Conservation (phyloP, 2,113 vertebrate species). For the Ailuropoda melanoleuca region DNA sequence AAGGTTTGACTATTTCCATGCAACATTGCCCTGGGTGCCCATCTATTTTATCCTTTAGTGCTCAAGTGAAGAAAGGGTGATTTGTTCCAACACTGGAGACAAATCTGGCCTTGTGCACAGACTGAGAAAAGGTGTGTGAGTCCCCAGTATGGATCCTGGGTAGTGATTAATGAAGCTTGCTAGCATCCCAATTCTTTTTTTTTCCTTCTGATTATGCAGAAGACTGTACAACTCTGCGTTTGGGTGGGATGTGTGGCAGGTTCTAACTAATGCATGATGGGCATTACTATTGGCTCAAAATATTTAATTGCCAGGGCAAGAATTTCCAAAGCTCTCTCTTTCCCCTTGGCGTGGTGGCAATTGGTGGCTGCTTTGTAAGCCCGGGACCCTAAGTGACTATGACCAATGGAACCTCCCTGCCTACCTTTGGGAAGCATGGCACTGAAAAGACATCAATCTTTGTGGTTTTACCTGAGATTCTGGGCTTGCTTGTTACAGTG, state of each 20-base stretch:
- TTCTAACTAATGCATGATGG: neutral
- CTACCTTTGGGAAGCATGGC: neutral
- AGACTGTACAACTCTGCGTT: neutral
- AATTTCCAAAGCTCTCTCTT: neutral
- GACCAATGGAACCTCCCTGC: neutral
- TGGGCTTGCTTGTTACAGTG: neutral
- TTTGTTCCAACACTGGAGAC: neutral
- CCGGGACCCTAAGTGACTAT: neutral
- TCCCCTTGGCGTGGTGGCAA: neutral
- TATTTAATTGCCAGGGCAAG: neutral
- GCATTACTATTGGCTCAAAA: neutral
- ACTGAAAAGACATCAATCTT: neutral
- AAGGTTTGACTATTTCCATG: neutral
- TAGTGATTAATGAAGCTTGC: neutral
- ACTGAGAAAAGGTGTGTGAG: neutral
- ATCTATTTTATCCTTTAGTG: neutral
- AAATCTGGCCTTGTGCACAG: neutral
- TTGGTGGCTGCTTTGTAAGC: neutral
- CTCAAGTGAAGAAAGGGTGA: neutral
- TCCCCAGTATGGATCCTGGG: neutral
- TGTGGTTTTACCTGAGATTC: neutral
- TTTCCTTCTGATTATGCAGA: neutral
- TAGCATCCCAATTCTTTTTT: neutral
- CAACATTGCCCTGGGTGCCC: neutral
- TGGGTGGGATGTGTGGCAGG: neutral